Base-by-base conservation (phyloP, 2,113 vertebrate species). In the Ovis canadensis region DNA sequence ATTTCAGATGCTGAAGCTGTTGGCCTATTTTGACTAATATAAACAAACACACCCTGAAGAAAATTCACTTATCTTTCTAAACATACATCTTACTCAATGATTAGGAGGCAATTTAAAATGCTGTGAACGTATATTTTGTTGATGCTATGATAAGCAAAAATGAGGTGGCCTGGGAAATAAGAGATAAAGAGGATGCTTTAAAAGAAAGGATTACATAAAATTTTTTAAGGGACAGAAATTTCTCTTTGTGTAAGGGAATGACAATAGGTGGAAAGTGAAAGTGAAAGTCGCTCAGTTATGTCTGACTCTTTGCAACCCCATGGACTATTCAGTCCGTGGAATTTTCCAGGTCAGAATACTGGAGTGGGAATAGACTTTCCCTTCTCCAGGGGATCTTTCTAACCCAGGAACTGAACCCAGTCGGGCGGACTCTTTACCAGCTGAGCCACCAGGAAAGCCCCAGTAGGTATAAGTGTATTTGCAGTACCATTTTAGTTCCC, bases 141-240 rank as follows among this genome's bases (percentile, higher is more conserved):
- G 62, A 81, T 80, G 64, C 45, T 81, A n/a, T 48, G 33, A 77
- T 77, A 45, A 64, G n/a, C 40, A 92, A 96, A 60, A 82, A 86
- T 1, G 15, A 90, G 45, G 13, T 21, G 23, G 48, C 50, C 31
- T n/a, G 16, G 33, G 50, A 23, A 74, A 16, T 60, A 88, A 48
- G n/a, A 91, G 43, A 85, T 77, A 15, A 50, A 85, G 33, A 54
- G 16, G 14, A 62, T 67, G 88, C 52, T 64, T 91, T 62, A 86
- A 78, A 45, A 96, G 57, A 36, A 88, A 50, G 4, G 12, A 40
- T 62, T 60, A 40, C 2, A 9, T 62, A 83, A 48, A 91, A 67
- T 5, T 60, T 64, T 55, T 21, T 14, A 86, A 88, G 16, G 5
- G 64, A 40, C 11, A 97, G 67, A 88, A 82, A 40, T 29, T 21